Conservation (phyloP, 2,797 vertebrate species). For the Uromys caudimaculatus region DNA sequence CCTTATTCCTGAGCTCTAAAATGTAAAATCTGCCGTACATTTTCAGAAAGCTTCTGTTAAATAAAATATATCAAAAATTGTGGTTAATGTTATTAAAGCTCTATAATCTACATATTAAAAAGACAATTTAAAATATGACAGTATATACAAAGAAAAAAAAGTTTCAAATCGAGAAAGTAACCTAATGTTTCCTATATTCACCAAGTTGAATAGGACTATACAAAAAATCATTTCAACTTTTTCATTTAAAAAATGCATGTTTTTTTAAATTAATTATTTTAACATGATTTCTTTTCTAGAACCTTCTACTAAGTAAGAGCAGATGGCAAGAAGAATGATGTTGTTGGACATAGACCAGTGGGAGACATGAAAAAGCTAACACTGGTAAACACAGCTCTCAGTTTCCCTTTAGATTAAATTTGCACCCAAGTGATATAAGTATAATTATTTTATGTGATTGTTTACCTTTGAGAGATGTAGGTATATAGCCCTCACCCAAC, state of each 20-base stretch:
- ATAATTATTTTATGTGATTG: background rate
- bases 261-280: conserved; percentile 28
- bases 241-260: background rate
- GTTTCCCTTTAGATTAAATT: conserved; percentile 1
- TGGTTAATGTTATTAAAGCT: background rate
- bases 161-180: background rate
- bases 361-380: background rate
- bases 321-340: background rate
- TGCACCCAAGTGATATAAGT: background rate
- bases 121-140: background rate
- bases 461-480: background rate
- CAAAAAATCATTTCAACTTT: background rate
- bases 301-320: background rate
- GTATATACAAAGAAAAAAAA: background rate
- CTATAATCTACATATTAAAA: background rate
- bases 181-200: background rate
- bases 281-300: conserved; percentile 6
- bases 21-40: background rate
- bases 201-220: background rate
- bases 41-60: background rate
- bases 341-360: background rate
- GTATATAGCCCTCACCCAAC: background rate
- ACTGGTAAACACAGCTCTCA: background rate
- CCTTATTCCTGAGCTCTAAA: background rate
- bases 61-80: background rate